Percentiles rank a stretch among this genome's conserved stretches.
Evolutionary conservation across 2,797 vertebrate genomes (phyloP).

Genomic region (Molossus alvarezi): DNA sequence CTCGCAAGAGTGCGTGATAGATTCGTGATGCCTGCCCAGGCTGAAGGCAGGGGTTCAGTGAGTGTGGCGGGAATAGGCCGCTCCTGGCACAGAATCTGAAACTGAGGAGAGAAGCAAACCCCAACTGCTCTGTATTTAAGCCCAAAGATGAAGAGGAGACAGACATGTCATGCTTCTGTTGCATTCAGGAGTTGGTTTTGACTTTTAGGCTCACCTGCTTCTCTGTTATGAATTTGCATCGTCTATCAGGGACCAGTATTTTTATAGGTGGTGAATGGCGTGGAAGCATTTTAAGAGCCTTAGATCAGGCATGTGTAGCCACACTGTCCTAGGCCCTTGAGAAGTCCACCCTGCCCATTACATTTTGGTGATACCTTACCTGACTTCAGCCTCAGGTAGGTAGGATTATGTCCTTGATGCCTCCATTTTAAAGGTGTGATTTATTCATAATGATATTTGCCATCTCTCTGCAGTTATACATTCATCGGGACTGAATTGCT

Average conservation of each 20-base stretch:
- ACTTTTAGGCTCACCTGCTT: background rate
- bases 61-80: background rate
- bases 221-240: background rate
- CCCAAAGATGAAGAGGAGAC: background rate
- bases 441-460: conserved; percentile 28
- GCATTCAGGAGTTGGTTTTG: background rate
- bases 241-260: background rate
- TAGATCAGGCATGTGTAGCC: background rate
- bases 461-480: conserved; percentile 63
- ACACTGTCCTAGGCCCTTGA: background rate
- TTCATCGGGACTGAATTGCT: conserved; percentile 61
- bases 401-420: conserved; percentile 29
- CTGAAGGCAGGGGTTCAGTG: accelerated
- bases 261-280: background rate
- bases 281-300: background rate
- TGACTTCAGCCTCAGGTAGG: background rate
- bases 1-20: background rate
- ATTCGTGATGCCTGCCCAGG: conserved; percentile 54
- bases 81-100: background rate
- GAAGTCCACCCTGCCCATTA: background rate
- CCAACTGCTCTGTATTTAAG: background rate
- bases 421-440: conserved; percentile 57
- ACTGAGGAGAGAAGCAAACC: background rate
- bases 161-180: background rate
- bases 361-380: background rate